Percentiles rank a stretch among this genome's conserved stretches.
Evolutionary conservation across 1,140 invertebrate species (phyloP).

Genomic region (Rhopalosiphum padi): DNA sequence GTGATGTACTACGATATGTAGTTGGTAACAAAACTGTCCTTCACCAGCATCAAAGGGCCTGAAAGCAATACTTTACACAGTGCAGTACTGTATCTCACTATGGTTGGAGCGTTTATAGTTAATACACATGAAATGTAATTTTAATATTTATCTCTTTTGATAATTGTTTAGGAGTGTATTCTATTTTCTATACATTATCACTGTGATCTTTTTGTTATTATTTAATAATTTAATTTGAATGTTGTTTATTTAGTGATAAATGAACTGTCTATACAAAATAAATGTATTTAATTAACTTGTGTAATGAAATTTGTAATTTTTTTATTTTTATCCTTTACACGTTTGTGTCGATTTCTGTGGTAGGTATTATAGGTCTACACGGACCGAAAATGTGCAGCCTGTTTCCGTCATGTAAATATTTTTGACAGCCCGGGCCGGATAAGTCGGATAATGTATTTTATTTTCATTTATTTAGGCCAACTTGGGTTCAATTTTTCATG

Average conservation of each 20-base stretch:
- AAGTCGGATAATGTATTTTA: too few species aligned
- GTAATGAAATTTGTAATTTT: background rate
- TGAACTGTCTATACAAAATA: conserved; percentile 20
- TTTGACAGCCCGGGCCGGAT: too few species aligned
- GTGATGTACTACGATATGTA: background rate
- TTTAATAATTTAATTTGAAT: conserved; percentile 46
- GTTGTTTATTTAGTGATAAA: conserved; percentile 46
- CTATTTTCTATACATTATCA: conserved; percentile 23
- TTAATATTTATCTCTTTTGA: background rate
- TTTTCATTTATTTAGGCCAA: too few species aligned
- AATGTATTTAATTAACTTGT: background rate
- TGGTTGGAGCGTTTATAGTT: background rate
- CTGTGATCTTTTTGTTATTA: conserved; percentile 53
- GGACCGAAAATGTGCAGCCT: too few species aligned
- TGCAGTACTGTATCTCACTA: background rate
- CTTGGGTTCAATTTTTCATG: too few species aligned
- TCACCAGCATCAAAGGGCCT: background rate
- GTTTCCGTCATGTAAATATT: too few species aligned
- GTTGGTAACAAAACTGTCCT: background rate
- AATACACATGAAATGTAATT: background rate
- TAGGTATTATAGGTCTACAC: background rate
- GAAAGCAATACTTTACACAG: background rate
- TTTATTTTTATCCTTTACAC: background rate
- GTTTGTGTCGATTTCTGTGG: background rate
- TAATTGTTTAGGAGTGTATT: background rate